These are phyloP conservation scores for Corythucha ciliata DNA, from an alignment of 2,888 invertebrate species.

Conservation along the genomic window DNA sequence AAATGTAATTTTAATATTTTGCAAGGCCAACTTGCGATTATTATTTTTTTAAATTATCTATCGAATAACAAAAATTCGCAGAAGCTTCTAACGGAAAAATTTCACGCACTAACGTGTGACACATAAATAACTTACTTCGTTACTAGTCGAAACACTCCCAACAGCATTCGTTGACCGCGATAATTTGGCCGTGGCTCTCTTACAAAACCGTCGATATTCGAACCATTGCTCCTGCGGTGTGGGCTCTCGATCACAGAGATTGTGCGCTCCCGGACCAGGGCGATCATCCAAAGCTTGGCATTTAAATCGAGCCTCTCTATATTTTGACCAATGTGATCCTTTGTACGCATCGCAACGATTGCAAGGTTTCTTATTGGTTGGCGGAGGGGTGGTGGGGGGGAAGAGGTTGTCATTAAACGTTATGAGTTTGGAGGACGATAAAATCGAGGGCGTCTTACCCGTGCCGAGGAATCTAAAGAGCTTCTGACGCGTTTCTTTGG, in stretches of 20 bases:
- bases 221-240: slow-evolving; percentile 8
- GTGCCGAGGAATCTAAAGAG: not conserved
- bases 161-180: slow-evolving; percentile 10
- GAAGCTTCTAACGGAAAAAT: too few relatives aligned
- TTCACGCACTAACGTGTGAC: too few relatives aligned
- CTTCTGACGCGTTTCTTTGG: not conserved
- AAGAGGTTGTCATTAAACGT: not conserved
- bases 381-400: too few relatives aligned
- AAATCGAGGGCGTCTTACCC: not conserved
- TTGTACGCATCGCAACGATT: slow-evolving; percentile 12
- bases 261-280: slow-evolving; percentile 22
- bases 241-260: slow-evolving; percentile 11
- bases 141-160: too few relatives aligned
- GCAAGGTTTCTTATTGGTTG: not conserved
- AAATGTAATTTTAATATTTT: too few relatives aligned
- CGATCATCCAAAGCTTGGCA: not conserved
- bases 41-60: too few relatives aligned
- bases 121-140: too few relatives aligned
- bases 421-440: not conserved
- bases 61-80: too few relatives aligned
- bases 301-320: slow-evolving; percentile 6
- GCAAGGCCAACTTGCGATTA: too few relatives aligned
- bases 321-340: slow-evolving; percentile 16
- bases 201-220: slow-evolving; percentile 8
- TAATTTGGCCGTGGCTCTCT: slow-evolving; percentile 1